Conservation (phyloP, 2,797 vertebrate species). For the Menidia menidia region DNA sequence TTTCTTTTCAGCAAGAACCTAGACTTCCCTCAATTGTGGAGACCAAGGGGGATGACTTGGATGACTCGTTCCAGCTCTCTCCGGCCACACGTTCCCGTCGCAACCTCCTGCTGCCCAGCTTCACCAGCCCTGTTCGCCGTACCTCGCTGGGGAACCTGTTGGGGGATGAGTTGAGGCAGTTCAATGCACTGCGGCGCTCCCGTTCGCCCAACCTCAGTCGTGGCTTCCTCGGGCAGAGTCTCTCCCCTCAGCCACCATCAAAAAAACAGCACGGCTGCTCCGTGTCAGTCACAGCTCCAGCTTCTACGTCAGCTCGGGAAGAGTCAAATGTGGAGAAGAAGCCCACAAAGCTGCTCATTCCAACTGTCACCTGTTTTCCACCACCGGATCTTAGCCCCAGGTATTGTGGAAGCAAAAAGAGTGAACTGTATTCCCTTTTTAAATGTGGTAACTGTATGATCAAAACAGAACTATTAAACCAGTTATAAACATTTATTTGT, state of each 20-base stretch:
- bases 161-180: constrained; percentile 90
- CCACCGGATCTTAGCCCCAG: constrained; percentile 93
- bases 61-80: constrained; percentile 84
- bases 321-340: constrained; percentile 67
- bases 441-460: no score
- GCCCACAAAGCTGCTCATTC: constrained; percentile 89
- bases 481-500: background rate
- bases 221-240: constrained; percentile 74
- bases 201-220: constrained; percentile 84
- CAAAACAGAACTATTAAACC: no score
- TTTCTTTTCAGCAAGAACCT: constrained; percentile 70
- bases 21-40: constrained; percentile 87
- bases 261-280: constrained; percentile 66
- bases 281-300: background rate
- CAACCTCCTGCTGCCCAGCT: constrained; percentile 88
- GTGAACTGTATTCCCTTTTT: background rate
- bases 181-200: constrained; percentile 87
- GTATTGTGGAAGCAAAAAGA: constrained; percentile 69
- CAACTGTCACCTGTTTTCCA: constrained; percentile 83
- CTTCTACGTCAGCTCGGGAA: constrained; percentile 29
- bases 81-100: constrained; percentile 77
- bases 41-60: constrained; percentile 74
- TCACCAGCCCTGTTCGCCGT: constrained; percentile 86
- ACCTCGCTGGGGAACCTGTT: constrained; percentile 91
- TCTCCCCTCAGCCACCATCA: constrained; percentile 77